phyloP scores from a whole-genome alignment of 1,140 invertebrate genomes.

The Cherax quadricarinatus region DNA sequence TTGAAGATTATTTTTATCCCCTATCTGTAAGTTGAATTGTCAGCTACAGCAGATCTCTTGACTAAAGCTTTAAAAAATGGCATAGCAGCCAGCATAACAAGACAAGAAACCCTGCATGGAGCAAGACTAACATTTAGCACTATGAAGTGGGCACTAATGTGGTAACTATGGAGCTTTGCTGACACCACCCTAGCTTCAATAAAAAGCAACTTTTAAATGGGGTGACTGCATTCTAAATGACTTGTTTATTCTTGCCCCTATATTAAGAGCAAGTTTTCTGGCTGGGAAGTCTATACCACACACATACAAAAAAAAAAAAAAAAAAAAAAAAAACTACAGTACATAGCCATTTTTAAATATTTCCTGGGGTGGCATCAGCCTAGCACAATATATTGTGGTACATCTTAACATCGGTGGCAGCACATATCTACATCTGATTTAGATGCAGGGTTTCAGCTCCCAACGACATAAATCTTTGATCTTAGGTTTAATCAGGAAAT shows the following conservation, averaged over 20 bases:
- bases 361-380: constrained; percentile 29
- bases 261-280: too few relatives aligned
- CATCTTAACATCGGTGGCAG: neutral
- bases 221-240: too few relatives aligned
- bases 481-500: constrained; percentile 22
- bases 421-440: constrained; percentile 6
- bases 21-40: constrained; percentile 6
- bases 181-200: constrained; percentile 2
- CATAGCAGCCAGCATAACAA: constrained; percentile 34
- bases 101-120: constrained; percentile 23
- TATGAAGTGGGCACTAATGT: constrained; percentile 69
- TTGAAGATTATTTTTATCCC: constrained; percentile 16
- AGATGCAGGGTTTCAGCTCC: constrained; percentile 9
- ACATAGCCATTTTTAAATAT: neutral
- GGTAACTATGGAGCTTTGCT: constrained; percentile 49
- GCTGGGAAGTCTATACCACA: too few relatives aligned
- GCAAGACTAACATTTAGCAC: constrained; percentile 45
- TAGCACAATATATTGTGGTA: neutral
- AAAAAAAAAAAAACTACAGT: neutral
- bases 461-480: neutral
- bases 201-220: neutral
- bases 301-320: too few relatives aligned
- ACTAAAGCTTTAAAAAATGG: constrained; percentile 43
- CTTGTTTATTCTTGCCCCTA: too few relatives aligned
- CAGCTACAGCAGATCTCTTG: constrained; percentile 23